Evolutionary conservation across 2,797 vertebrate species (phyloP), one percentile per base, ranked within the genome.

Genomic region (Crocidura indochinensis): DNA sequence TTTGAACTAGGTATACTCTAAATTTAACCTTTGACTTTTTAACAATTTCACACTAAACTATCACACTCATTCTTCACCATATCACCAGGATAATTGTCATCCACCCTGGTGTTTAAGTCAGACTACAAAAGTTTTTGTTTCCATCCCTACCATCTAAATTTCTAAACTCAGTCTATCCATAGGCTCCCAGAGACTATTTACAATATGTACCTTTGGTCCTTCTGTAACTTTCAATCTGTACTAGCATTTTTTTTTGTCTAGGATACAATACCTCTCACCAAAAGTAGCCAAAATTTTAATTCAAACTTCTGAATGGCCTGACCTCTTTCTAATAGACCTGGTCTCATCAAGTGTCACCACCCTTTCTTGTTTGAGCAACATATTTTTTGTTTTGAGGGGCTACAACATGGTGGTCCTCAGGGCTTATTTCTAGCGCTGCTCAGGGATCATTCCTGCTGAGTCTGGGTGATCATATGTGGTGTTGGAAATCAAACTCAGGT

Each of bases 121-220:
- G 56, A 19, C 83, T 79, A 67, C 51, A 68, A 31, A 65, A 9
- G 24, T 74, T 38, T 69, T 80, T 80, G 26, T 67, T 79, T 95
- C 17, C 56, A 0, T 29, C 82, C 49, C 49, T 84, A 20, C 47
- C 29, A 82, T 87, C 77, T 83, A 46, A 29, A 62, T 86, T 29
- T 73, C 51, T 20, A 49, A 60, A 60, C 69, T 44, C 10, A 76
- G 11, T 86, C 67, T 19, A 65, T 83, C 56, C 62, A 64, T 26
- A 88, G 62, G 64, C 72, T 80, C 88, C 31, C 67, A 65, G 77
- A 0, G 84, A 92, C 73, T 80, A 73, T 73, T 69, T 83, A n/a
- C 38, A 76, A 69, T 76, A 71, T 62, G 4, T 78, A n/a, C 80
- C 51, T 81, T 79, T 47, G 15, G 0, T 78, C 67, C 49, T 62